Evolutionary conservation across 2,113 vertebrate genomes (phyloP).

Genomic region (Clupea harengus): DNA sequence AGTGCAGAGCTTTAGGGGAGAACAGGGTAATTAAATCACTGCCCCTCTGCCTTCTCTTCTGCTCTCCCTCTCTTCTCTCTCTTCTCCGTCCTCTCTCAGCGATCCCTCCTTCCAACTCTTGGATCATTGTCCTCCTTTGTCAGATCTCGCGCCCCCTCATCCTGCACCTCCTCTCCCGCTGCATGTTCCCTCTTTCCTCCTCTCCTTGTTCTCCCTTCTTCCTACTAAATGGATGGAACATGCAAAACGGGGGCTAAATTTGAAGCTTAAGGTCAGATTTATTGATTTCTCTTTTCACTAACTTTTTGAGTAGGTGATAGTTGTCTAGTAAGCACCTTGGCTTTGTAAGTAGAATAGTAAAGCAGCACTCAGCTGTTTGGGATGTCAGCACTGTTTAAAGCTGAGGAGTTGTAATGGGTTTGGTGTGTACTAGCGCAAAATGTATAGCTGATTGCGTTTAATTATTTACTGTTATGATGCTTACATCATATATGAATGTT

Average conservation of each 20-base stretch:
- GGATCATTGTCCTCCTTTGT: slow-evolving; percentile 16
- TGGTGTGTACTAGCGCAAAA: not conserved
- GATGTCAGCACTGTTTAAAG: not conserved
- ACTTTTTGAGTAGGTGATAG: not conserved
- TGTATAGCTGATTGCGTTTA: not conserved
- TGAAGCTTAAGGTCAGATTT: not conserved
- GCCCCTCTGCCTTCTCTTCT: slow-evolving; percentile 64
- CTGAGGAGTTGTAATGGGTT: not conserved
- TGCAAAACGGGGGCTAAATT: not conserved
- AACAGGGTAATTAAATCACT: slow-evolving; percentile 77
- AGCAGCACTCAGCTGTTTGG: not conserved
- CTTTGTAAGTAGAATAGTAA: not conserved
- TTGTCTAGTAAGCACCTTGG: not conserved
- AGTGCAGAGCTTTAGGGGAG: slow-evolving; percentile 74
- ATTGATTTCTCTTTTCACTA: not conserved
- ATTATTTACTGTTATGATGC: not conserved
- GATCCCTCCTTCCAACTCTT: slow-evolving; percentile 9
- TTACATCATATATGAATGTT: not conserved
- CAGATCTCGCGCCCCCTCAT: slow-evolving; percentile 53
- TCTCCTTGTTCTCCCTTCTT: not conserved
- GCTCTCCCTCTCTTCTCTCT: slow-evolving; percentile 27
- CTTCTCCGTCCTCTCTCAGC: slow-evolving; percentile 8
- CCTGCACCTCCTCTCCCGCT: slow-evolving; percentile 64
- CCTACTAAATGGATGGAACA: not conserved
- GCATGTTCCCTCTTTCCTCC: slow-evolving; percentile 21